phyloP scores from a whole-genome alignment of 2,113 vertebrate species.

The Upupa epops region DNA sequence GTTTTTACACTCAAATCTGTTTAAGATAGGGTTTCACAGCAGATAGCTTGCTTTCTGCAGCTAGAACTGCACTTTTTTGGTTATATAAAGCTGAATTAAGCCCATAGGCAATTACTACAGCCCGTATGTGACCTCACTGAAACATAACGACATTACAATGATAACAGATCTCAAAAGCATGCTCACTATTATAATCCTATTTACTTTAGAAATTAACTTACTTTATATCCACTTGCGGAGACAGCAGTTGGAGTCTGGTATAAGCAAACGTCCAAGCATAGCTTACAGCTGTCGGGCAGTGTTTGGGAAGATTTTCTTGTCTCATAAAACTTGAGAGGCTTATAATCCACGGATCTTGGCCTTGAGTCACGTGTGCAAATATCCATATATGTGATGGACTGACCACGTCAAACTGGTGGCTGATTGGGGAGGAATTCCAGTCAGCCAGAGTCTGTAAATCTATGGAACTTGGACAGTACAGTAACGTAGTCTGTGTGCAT shows the following conservation, averaged over 20 bases:
- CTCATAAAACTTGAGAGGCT: constrained; percentile 98
- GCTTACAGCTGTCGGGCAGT: constrained; percentile 93
- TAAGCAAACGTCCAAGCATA: constrained; percentile 98
- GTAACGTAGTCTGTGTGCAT: constrained; percentile 84
- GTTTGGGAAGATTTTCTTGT: constrained; percentile 94
- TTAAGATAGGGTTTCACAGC: background rate
- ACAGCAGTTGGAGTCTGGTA: constrained; percentile 92
- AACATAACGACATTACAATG: background rate
- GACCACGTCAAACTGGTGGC: constrained; percentile 97
- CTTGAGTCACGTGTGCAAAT: constrained; percentile 97
- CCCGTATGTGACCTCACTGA: background rate
- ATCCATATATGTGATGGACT: constrained; percentile 99
- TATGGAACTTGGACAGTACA: constrained; percentile 95
- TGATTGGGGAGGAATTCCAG: constrained; percentile 97
- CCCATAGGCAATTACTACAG: background rate
- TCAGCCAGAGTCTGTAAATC: constrained; percentile 94
- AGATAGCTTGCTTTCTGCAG: background rate
- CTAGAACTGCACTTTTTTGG: background rate
- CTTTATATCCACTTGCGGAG: constrained; percentile 98
- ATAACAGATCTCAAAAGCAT: background rate
- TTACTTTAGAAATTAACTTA: constrained; percentile 71
- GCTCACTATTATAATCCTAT: background rate
- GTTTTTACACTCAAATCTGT: background rate
- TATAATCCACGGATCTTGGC: constrained; percentile 98
- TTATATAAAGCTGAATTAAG: background rate